A percentile compares a stretch with the other conserved stretches of the same genome.
Evolutionary conservation across 2,888 invertebrate species (phyloP).

Genomic region (Cantharis nigra): DNA sequence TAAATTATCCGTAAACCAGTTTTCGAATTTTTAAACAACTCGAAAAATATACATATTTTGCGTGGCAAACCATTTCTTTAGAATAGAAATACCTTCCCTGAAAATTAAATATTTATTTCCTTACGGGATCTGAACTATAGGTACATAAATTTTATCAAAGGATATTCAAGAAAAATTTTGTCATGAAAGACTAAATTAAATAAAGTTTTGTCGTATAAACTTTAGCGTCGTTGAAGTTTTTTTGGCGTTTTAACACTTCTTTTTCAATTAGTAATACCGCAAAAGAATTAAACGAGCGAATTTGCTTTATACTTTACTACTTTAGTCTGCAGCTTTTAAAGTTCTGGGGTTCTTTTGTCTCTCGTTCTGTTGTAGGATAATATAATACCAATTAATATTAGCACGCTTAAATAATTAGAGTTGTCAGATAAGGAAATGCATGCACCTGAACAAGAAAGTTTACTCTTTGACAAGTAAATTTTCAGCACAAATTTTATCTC

Average conservation of each 20-base stretch:
- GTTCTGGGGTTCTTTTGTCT: conserved; percentile 18
- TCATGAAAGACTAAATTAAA: neutral
- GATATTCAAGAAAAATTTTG: neutral
- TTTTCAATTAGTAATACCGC: neutral
- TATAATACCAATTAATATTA: conserved; percentile 24
- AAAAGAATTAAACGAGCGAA: neutral
- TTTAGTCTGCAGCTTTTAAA: conserved; percentile 3
- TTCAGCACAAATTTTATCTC: conserved; percentile 13
- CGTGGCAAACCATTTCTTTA: neutral
- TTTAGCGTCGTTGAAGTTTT: neutral
- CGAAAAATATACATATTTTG: neutral
- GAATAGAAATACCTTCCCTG: neutral
- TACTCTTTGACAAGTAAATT: conserved; percentile 15
- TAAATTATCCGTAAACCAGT: neutral
- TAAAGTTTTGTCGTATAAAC: neutral
- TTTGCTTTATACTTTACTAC: neutral
- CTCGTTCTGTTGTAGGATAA: conserved; percentile 4
- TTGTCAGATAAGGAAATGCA: conserved; percentile 12
- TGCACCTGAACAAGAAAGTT: conserved; percentile 20
- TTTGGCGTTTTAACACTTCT: neutral
- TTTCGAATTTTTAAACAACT: neutral
- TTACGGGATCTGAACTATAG: neutral
- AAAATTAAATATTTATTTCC: neutral
- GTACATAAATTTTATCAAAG: neutral
- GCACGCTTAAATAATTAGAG: conserved; percentile 19